phyloP scores from a whole-genome alignment of 2,113 vertebrate genomes.

The Shinisaurus crocodilurus region DNA sequence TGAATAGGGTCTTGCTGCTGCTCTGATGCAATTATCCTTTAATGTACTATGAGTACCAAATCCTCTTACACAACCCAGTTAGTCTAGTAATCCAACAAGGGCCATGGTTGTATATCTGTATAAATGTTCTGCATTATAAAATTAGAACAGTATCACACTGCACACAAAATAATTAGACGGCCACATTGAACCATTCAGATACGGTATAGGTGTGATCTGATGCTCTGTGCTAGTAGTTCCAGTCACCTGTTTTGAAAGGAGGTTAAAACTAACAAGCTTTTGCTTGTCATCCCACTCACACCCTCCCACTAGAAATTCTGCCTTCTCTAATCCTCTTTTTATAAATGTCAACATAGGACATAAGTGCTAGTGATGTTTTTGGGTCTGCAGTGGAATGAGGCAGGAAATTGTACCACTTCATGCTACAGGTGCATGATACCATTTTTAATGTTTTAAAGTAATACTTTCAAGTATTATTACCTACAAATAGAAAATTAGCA shows the following conservation, averaged over 20 bases:
- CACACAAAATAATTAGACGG: conserved; percentile 35
- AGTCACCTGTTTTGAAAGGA: conserved; percentile 58
- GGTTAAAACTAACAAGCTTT: conserved; percentile 69
- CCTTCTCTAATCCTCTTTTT: conserved; percentile 63
- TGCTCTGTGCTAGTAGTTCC: conserved; percentile 31
- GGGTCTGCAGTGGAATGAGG: not conserved
- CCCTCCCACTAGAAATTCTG: conserved; percentile 61
- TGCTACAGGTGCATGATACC: not conserved
- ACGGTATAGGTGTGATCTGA: conserved; percentile 33
- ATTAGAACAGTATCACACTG: conserved; percentile 35
- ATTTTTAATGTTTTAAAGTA: not conserved
- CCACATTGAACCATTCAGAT: conserved; percentile 45
- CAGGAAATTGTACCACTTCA: not conserved
- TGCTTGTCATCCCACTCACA: conserved; percentile 61
- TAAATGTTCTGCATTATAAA: not conserved
- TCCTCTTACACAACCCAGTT: accelerated
- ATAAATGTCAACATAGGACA: conserved; percentile 63
- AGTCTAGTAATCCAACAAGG: accelerated
- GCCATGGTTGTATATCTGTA: accelerated
- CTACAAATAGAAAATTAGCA: not conserved
- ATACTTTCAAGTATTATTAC: too few relatives aligned
- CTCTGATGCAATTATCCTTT: not conserved
- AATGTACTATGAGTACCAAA: not conserved
- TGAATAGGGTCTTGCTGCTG: not conserved
- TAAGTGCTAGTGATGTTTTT: conserved; percentile 51